Base-by-base conservation (phyloP, 2,888 invertebrate species). In the Drosophila melanosoma region DNA sequence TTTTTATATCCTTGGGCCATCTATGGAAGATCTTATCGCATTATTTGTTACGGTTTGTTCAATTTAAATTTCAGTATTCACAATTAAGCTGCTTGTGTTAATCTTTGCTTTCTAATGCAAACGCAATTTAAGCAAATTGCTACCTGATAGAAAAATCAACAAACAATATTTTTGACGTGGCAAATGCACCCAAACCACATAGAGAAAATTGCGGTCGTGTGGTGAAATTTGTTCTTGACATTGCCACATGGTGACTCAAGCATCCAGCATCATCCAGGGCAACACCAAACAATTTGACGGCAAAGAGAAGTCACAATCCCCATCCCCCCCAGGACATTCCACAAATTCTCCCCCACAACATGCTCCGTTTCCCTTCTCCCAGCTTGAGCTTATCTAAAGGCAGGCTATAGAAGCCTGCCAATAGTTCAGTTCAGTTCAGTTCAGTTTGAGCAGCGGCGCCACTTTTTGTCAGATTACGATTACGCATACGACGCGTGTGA, bases 401-500 rank as follows among this genome's bases (percentile, higher is more conserved):
- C 20, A 20, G 10, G 38, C 52, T 53, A 29, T 32, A 20, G 52
- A 58, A 12, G 61, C 35, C 60, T 64, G 67, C 51, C 82, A 66
- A 82, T 82, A 81, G 79, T 82, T 81, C 51, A 54, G 53, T 59
- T 56, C n/a, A 12, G 68, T 15, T 40, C 53, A 54, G 53, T 59
- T 56, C n/a, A 15, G 69, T 15, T 36, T 26, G 54, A 54, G 42
- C 23, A 17, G 11, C 12, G 23, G 8, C 17, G 61, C 57, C 42
- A 36, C 8, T 38, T 63, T 57, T 40, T 23, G 42, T 40, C 61
- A 57, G 62, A 65, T 58, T 62, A 59, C 59, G 74, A 89, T 82
- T 89, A 82, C 88, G 88, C 81, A 85, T 85, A 80, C 78, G 86
- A 67, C 74, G 80, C 57, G 69, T 82, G 67, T 82, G 73, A 67